These are phyloP conservation scores for Tichodroma muraria DNA, from an alignment of 2,113 vertebrate genomes.

Conservation along the genomic window DNA sequence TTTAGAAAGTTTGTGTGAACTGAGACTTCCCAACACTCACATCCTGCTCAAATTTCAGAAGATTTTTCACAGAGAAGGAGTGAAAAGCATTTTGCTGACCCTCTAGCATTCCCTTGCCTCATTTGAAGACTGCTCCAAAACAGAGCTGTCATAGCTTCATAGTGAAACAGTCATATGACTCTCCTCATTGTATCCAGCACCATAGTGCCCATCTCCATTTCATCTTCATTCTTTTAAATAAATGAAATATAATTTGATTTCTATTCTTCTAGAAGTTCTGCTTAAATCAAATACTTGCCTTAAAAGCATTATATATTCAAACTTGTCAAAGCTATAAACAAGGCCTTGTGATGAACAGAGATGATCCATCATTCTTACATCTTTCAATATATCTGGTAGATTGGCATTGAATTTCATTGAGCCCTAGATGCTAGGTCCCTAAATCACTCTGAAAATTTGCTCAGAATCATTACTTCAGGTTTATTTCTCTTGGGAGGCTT, in stretches of 20 bases:
- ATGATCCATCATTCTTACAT: not conserved
- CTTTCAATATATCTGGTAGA: not conserved
- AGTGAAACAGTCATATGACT: not conserved
- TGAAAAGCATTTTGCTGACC: conserved; percentile 4
- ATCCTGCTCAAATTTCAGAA: conserved; percentile 20
- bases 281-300: not conserved
- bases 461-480: not conserved
- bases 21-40: not conserved
- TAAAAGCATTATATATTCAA: not conserved
- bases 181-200: not conserved
- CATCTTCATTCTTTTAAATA: not conserved
- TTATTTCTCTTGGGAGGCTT: not conserved
- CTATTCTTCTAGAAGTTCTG: not conserved
- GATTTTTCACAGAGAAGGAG: conserved; percentile 20
- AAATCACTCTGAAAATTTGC: not conserved
- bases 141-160: not conserved
- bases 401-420: not conserved
- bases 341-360: not conserved
- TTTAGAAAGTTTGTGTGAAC: conserved; percentile 5
- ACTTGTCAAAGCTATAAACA: not conserved
- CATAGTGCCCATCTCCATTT: not conserved
- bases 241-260: not conserved
- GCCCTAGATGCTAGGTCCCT: not conserved
- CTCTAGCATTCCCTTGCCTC: not conserved
- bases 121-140: not conserved